Base-by-base conservation (phyloP, 2,797 vertebrate species). In the Acanthornis magna region DNA sequence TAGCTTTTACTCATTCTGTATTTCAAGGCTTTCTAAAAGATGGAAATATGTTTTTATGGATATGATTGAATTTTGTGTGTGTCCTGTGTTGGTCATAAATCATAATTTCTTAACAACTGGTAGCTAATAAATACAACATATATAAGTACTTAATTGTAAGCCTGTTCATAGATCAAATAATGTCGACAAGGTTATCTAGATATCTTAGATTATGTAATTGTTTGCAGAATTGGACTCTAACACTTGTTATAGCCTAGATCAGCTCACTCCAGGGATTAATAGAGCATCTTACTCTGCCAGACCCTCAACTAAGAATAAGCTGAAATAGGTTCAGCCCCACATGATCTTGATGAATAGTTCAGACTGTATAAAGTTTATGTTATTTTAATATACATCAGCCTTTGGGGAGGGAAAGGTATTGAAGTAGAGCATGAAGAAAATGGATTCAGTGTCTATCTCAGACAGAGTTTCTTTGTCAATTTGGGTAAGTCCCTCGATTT, bases 381-480 rank as follows among this genome's bases (percentile, higher is more conserved):
- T 92, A 68, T 83, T 96, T 95, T 77, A 91, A 83, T 77, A 68
- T 75, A 91, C n/a, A 75, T 80, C 76, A 92, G 27, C 73, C 34
- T 91, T 94, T 95, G 74, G 40, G 51, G 82, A 93, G 57, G 76
- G 43, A 94, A 86, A 93, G 61, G 15, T 85, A 75, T 77, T 91
- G 89, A 95, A 88, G 50, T 57, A 61, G 43, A 86, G 62, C 83
- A 81, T 61, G 85, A 93, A 74, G 73, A 60, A 95, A 88, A 93
- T 73, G 23, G 40, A 91, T 95, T 88, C 91, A 84, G 43, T 88
- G 58, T 68, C 85, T 85, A 58, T 58, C 58, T 86, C 36, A 51
- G 79, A 62, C 85, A 91, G 71, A 93, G 70, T 86, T 93, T 73
- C 85, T 90, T 90, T 95, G 85, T 95, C 96, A 96, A 45, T 90